These are phyloP conservation scores for Cricetomys ansorgei DNA, from an alignment of 2,113 vertebrate genomes.

Conservation along the genomic window DNA sequence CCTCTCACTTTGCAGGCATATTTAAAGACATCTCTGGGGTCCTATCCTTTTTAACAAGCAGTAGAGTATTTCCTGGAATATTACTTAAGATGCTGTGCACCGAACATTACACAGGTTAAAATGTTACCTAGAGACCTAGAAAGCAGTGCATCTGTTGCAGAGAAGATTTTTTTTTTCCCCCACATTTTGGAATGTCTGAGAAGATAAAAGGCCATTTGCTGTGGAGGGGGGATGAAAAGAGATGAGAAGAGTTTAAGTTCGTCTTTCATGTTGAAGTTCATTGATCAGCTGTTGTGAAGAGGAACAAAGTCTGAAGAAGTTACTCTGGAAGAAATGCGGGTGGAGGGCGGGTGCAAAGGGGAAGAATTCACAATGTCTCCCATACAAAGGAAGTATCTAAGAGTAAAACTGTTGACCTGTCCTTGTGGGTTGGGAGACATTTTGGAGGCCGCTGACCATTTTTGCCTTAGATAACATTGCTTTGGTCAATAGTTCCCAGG, in stretches of 20 bases:
- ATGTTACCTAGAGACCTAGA: slow-evolving; percentile 89
- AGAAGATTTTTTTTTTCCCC: slow-evolving; percentile 16
- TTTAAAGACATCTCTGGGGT: slow-evolving; percentile 91
- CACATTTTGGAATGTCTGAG: slow-evolving; percentile 81
- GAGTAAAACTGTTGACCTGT: neutral
- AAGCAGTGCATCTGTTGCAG: slow-evolving; percentile 85
- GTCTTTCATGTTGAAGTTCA: slow-evolving; percentile 66
- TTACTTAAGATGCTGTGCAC: slow-evolving; percentile 88
- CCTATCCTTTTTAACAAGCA: slow-evolving; percentile 91
- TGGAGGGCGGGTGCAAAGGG: neutral
- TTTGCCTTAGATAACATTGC: neutral
- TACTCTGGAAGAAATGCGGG: slow-evolving; percentile 64
- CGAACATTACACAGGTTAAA: slow-evolving; percentile 89
- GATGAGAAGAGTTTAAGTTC: slow-evolving; percentile 72
- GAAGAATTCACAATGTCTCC: neutral
- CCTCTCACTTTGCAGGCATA: slow-evolving; percentile 91
- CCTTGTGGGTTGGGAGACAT: neutral
- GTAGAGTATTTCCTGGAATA: slow-evolving; percentile 88
- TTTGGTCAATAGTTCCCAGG: slow-evolving; percentile 29
- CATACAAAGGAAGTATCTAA: neutral
- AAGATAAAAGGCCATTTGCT: slow-evolving; percentile 81
- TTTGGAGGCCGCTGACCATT: neutral
- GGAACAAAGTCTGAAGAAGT: slow-evolving; percentile 33
- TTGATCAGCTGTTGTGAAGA: slow-evolving; percentile 62
- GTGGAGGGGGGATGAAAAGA: slow-evolving; percentile 73